Base-by-base conservation (phyloP, 2,888 invertebrate genomes). In the Hypomecis atomaria region DNA sequence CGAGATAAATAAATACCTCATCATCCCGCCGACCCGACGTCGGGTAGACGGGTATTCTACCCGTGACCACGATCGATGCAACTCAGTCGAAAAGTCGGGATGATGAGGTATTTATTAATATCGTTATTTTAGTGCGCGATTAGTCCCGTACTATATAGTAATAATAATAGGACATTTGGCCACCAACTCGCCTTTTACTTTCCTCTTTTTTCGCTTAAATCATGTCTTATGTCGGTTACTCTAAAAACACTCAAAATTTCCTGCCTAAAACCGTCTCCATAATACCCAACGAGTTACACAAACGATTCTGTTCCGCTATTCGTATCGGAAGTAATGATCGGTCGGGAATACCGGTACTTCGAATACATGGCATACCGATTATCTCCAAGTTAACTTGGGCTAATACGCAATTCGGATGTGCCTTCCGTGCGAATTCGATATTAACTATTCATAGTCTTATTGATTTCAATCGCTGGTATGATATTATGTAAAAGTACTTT, bases 371-470 rank as follows among this genome's bases (percentile, higher is more conserved):
- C 8, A 43, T 50, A 53, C 43, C 42, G 50, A 61, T 65, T 55
- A 63, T 54, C 52, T 23, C 23, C 23, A 23, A 23, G 40, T 38
- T 49, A 69, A 43, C 43, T 44, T 54, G 43, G 52, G 11, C 54
- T 34, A 44, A 54, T 66, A 73, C 71, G 70, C 69, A 73, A 72
- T 65, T 61, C 67, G 50, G 62, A 70, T 68, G 53, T 59, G 71
- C 71, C 62, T 64, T 71, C 65, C 68, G 67, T 76, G 75, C 69
- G 69, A 65, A 72, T 59, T 50, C 72, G 63, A 56, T 62, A 60
- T 76, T 74, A 73, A 74, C 71, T 74, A 78, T 78, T 78, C 75
- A 78, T 66, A 59, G 49, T 56, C 54, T 65, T 78, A 79, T 78
- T 62, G 78, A 78, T 77, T 71, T 42, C 55, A 61, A 68, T 62